Evolutionary conservation across 2,113 vertebrate species (phyloP).

Genomic region (Gymnogyps californianus): DNA sequence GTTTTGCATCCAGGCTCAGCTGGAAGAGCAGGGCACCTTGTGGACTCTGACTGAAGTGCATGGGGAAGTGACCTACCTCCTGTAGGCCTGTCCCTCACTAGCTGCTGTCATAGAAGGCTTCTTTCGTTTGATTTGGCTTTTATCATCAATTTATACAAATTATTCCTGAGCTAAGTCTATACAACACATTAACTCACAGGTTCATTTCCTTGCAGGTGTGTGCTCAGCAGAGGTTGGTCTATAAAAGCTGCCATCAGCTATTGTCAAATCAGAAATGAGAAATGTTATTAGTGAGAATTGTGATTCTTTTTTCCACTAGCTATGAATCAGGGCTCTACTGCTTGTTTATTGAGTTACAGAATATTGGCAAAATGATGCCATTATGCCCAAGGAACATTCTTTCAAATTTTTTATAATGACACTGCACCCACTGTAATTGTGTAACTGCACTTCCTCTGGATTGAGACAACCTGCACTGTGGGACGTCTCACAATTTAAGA

Average conservation of each 20-base stretch:
- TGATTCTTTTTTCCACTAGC: not conserved
- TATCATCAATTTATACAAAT: not conserved
- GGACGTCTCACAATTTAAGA: not conserved
- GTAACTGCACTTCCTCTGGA: not conserved
- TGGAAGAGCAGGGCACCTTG: not conserved
- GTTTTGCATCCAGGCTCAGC: not conserved
- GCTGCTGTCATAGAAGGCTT: not conserved
- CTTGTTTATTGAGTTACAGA: conserved; percentile 23
- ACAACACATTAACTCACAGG: not conserved
- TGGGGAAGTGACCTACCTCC: not conserved
- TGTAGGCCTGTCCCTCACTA: not conserved
- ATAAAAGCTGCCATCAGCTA: conserved; percentile 22
- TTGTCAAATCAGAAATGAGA: not conserved
- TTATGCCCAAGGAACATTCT: not conserved
- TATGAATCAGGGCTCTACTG: not conserved
- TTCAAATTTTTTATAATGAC: not conserved
- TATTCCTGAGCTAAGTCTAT: not conserved
- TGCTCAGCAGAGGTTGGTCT: not conserved
- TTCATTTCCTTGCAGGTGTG: conserved; percentile 17
- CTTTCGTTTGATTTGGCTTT: not conserved
- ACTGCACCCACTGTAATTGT: not conserved
- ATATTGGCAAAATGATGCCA: not conserved
- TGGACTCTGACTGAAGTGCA: not conserved
- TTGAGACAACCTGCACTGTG: not conserved
- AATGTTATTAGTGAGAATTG: conserved; percentile 17